Conservation (phyloP, 2,113 vertebrate species). For the Aspiorhynchus laticeps region DNA sequence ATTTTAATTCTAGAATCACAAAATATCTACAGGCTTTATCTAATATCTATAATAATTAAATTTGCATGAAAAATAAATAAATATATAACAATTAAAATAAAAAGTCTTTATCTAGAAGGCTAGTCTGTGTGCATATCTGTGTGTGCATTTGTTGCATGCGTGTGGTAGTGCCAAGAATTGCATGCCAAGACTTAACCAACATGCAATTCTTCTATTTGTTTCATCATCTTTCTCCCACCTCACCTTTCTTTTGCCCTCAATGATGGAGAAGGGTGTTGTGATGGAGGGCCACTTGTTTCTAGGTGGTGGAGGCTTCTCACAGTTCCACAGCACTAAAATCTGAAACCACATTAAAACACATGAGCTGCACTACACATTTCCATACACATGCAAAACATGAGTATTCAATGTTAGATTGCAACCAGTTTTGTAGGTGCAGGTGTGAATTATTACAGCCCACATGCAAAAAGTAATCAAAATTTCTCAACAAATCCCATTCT, state of each 20-base stretch:
- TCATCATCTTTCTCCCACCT: neutral
- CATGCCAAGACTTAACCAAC: neutral
- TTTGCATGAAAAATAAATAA: neutral
- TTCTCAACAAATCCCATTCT: neutral
- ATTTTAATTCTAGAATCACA: neutral
- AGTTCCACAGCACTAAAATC: constrained; percentile 83
- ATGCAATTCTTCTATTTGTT: neutral
- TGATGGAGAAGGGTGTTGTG: constrained; percentile 78
- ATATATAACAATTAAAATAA: constrained; percentile 1
- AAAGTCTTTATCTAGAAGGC: neutral
- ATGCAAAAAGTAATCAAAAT: neutral
- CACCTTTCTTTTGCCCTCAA: constrained; percentile 80
- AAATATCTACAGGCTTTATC: neutral
- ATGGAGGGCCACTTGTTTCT: constrained; percentile 81
- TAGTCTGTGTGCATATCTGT: neutral
- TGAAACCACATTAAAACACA: constrained; percentile 48
- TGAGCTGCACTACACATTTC: neutral
- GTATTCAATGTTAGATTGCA: neutral
- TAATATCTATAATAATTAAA: neutral
- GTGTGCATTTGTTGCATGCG: neutral
- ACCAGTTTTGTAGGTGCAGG: neutral
- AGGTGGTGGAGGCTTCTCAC: constrained; percentile 77
- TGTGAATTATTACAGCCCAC: neutral
- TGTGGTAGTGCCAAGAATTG: neutral
- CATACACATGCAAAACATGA: neutral